phyloP scores from a whole-genome alignment of 1,140 invertebrate genomes.

The Sycophaga agraensis region DNA sequence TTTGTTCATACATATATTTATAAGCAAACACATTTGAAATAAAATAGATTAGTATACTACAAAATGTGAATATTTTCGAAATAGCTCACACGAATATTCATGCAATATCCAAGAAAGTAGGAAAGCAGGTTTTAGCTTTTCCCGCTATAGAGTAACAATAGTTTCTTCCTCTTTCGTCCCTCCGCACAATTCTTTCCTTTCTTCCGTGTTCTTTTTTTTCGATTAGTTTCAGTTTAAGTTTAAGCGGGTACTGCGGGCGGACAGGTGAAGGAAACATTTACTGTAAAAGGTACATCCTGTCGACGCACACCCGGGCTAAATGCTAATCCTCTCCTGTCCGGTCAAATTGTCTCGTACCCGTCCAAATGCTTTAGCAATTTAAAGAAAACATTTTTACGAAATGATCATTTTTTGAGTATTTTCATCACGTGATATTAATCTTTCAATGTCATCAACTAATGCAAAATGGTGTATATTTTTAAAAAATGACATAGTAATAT shows the following conservation, averaged over 20 bases:
- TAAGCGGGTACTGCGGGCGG: conserved; percentile 46
- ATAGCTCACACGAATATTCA: no score
- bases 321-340: conserved; percentile 30
- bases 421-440: no score
- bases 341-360: background rate
- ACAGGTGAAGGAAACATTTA: conserved; percentile 48
- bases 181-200: conserved; percentile 20
- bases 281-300: conserved; percentile 42
- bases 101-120: conserved; percentile 19
- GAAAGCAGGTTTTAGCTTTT: conserved; percentile 32
- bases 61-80: no score
- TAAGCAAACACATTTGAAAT: no score
- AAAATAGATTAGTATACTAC: no score
- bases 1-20: no score
- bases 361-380: background rate
- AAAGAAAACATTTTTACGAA: background rate
- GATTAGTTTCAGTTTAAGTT: conserved; percentile 24
- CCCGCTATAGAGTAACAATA: conserved; percentile 19
- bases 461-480: no score
- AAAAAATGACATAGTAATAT: no score
- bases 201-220: conserved; percentile 30
- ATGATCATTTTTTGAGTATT: no score
- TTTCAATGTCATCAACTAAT: no score
- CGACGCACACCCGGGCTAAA: conserved; percentile 30
- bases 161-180: conserved; percentile 1